Base-by-base conservation (phyloP, 2,797 vertebrate genomes). In the Eremophila alpestris region DNA sequence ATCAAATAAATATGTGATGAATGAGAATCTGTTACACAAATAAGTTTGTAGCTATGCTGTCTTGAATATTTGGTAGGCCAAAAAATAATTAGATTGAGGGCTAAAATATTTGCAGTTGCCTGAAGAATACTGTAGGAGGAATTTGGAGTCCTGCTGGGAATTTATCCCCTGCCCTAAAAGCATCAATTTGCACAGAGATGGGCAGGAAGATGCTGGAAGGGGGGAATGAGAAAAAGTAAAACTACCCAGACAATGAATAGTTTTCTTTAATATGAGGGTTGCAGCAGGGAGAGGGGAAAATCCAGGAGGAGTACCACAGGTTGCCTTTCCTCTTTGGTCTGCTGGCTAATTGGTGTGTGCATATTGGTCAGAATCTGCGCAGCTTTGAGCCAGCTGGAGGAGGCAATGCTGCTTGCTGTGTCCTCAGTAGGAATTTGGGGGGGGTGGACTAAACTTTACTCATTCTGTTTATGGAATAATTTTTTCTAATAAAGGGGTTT, bases 191-290 rank as follows among this genome's bases (percentile, higher is more conserved):
- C 59, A 24, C 3, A 4, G 78, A 38, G 13, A 9, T 49, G 21
- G 10, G 26, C 11, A 32, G 15, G 22, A 89, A 16, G 14, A 4
- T 64, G 7, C 59, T 77, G 60, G 32, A n/a, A 8, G 3, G 0
- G 7, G 8, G 14, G 26, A 43, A 10, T 5, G 10, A 65, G 36
- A 2, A 62, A 51, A 22, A 63, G 7, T 21, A 21, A 51, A 73
- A 52, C 20, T 11, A 1, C 3, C 5, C 2, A 3, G 63, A 14
- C 18, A 36, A 5, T 23, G 1, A 84, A 5, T 9, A 16, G 10
- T 52, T 64, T 55, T 29, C 7, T 7, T 79, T 84, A 40, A 29
- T 24, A 7, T 23, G 18, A 7, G 23, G 5, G 3, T 2, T 55
- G 68, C 8, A 54, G 22, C n/a, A 32, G 9, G 19, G 18, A 46